Conservation (phyloP, 2,797 vertebrate species). For the Eleutherodactylus coqui region DNA sequence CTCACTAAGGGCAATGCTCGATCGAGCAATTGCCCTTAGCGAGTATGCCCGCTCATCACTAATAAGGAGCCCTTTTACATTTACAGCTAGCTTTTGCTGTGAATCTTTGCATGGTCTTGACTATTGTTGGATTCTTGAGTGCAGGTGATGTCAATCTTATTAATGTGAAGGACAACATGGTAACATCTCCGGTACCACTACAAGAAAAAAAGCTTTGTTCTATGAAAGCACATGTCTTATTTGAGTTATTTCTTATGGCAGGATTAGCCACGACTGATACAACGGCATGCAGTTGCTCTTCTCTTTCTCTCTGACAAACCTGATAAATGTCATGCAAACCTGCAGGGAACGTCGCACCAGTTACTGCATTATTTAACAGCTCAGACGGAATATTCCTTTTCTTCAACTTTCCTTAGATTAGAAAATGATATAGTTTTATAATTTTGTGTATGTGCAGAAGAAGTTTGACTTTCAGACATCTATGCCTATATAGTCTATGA, state of each 20-base stretch:
- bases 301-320: conserved; percentile 33
- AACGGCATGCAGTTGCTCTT: conserved; percentile 34
- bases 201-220: conserved; percentile 43
- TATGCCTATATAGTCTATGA: neutral
- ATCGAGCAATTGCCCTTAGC: too few species aligned
- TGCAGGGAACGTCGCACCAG: conserved; percentile 29
- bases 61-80: too few species aligned
- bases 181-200: neutral
- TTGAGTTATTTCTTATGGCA: conserved; percentile 37
- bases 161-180: neutral
- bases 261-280: neutral
- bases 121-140: neutral
- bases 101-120: neutral
- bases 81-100: too few species aligned
- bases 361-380: conserved; percentile 46
- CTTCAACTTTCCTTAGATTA: conserved; percentile 31
- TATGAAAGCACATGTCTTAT: conserved; percentile 25
- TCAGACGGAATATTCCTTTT: conserved; percentile 5
- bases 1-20: too few species aligned
- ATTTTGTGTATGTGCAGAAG: neutral
- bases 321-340: conserved; percentile 58
- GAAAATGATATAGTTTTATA: conserved; percentile 36
- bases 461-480: neutral
- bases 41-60: too few species aligned
- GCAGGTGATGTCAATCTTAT: conserved; percentile 8